phyloP scores from a whole-genome alignment of 2,113 vertebrate genomes.

The Crocuta crocuta region DNA sequence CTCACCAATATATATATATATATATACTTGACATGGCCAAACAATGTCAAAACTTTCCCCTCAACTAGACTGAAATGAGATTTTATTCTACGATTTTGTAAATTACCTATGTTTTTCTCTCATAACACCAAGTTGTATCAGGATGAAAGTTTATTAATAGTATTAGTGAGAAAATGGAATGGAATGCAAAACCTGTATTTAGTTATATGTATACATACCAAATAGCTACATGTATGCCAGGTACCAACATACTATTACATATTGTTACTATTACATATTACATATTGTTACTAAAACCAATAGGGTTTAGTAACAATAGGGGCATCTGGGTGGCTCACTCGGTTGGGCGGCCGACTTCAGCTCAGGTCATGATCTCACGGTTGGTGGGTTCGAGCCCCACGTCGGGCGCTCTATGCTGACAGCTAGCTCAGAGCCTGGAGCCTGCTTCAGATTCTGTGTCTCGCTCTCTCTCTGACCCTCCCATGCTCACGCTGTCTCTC shows the following conservation, averaged over 20 bases:
- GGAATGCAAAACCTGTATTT: not conserved
- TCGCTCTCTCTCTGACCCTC: too few relatives aligned
- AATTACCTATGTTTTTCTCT: not conserved
- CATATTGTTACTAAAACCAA: conserved; percentile 1
- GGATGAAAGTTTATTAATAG: not conserved
- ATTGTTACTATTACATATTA: not conserved
- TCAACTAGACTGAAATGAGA: not conserved
- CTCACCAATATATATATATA: not conserved
- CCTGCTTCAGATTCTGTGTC: too few relatives aligned
- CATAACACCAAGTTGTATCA: not conserved
- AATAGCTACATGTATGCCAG: not conserved
- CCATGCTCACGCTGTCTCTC: too few relatives aligned
- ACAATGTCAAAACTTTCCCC: not conserved
- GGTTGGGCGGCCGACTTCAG: too few relatives aligned
- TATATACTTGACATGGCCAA: not conserved
- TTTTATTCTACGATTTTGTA: not conserved
- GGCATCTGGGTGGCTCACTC: too few relatives aligned
- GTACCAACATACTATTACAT: not conserved
- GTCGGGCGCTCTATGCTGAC: too few relatives aligned
- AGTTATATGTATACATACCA: not conserved
- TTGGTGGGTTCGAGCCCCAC: too few relatives aligned
- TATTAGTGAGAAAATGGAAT: not conserved
- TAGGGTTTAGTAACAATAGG: too few relatives aligned
- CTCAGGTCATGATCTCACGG: too few relatives aligned
- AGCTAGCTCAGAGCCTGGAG: too few relatives aligned